Conservation (phyloP, 2,888 invertebrate species). For the Caenorhabditis uteleia region DNA sequence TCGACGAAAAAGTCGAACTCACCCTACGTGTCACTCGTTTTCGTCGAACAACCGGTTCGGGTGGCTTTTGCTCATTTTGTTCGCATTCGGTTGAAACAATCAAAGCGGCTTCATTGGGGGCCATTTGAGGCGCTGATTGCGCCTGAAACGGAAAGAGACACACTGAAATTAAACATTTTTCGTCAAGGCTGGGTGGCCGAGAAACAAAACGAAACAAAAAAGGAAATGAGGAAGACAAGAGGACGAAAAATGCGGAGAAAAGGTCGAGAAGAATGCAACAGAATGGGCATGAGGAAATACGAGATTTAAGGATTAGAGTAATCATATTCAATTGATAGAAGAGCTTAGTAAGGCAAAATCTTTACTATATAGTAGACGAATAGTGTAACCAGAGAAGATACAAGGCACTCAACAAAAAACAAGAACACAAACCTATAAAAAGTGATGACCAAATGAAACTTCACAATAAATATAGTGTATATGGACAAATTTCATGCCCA, state of each 20-base stretch:
- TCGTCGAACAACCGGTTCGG: constrained; percentile 25
- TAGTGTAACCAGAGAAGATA: too few species aligned
- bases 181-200: too few species aligned
- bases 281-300: constrained; percentile 4
- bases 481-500: too few species aligned
- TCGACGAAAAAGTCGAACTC: too few species aligned
- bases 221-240: constrained; percentile 1
- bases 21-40: constrained; percentile 42
- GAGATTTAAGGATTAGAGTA: too few species aligned
- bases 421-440: too few species aligned
- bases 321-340: too few species aligned
- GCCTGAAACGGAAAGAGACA: not conserved
- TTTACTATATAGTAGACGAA: too few species aligned
- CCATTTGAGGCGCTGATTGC: constrained; percentile 27
- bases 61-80: constrained; percentile 12
- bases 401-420: too few species aligned
- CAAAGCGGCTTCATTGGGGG: constrained; percentile 30
- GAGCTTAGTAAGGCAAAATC: constrained; percentile 14
- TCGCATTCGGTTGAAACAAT: constrained; percentile 23
- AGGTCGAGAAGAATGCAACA: not conserved
- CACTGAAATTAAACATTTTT: too few species aligned
- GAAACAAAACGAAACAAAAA: not conserved
- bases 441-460: too few species aligned
- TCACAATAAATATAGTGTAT: too few species aligned
- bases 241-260: constrained; percentile 2